Evolutionary conservation across 2,888 invertebrate species (phyloP), one percentile per base, ranked within the genome.

Genomic region (Priocnemis perturbator): DNA sequence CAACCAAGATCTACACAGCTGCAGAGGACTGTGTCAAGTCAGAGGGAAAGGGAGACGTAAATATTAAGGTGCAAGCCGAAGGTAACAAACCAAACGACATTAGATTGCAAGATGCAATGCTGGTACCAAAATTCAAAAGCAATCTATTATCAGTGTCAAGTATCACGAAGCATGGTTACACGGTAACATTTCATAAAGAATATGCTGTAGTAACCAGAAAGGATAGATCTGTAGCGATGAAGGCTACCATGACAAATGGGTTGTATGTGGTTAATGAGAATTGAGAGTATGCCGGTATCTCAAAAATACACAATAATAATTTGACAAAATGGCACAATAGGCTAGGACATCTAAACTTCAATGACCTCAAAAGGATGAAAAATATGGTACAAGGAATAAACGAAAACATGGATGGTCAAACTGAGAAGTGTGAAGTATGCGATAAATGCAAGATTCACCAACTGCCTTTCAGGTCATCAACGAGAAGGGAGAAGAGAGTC

Each of bases 261-360:
- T 15, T 67, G 26, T 67, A 67, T 44, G 9, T 67, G 3, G 60
- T 67, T 0, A 21, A 67, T 0, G 50, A 60, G 20, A 60, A 30
- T 14, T 1, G 17, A 1, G 48, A 30, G 20, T 55, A 15, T 15
- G 53, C 48, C 9, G 21, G 14, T 0, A 11, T 44, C 21, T 30
- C 60, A 50, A 37, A 30, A 23, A 44, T 17, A n/a, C 37, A 37
- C 2, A n/a, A 37, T 5, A 56, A 37, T 48, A 23, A 50, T n/a
- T n/a, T 67, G 7, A 48, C 11, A 15, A 57, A 52, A 63, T 59
- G 59, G 67, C 67, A 68, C n/a, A 1, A 47, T 0, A 63, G 67
- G 4, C 9, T 63, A 4, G 63, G 67, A 47, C 63, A 68, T 30
- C 1, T 63, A 21, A 63, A 63, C 11, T 45, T 55, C 5, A 11